phyloP scores from a whole-genome alignment of 2,113 vertebrate genomes.

The Osmerus eperlanus region DNA sequence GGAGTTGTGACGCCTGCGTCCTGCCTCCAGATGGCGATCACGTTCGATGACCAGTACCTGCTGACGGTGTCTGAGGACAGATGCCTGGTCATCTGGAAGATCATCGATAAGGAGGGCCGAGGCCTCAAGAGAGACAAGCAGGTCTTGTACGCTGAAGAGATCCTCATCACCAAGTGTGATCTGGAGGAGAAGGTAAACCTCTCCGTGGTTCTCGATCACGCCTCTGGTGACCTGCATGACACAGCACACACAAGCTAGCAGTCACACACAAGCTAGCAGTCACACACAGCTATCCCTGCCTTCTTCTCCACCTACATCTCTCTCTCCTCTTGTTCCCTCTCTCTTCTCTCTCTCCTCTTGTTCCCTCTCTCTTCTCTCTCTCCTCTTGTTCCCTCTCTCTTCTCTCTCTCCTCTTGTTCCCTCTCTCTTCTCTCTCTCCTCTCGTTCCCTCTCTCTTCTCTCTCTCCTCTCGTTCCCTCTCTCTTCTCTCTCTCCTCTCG shows the following conservation, averaged over 20 bases:
- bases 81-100: slow-evolving; percentile 81
- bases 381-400: no score
- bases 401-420: neutral
- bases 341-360: neutral
- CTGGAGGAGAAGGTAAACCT: slow-evolving; percentile 80
- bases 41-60: slow-evolving; percentile 78
- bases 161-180: slow-evolving; percentile 81
- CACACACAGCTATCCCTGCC: no score
- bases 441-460: neutral
- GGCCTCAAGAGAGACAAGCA: slow-evolving; percentile 73
- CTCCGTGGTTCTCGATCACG: no score
- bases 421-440: neutral
- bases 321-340: no score
- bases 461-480: neutral
- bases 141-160: slow-evolving; percentile 75
- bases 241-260: no score
- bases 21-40: slow-evolving; percentile 72
- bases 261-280: no score
- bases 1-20: no score
- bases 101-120: slow-evolving; percentile 74
- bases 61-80: slow-evolving; percentile 78
- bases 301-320: no score
- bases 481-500: neutral
- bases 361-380: no score
- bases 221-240: no score